A percentile compares a stretch with the other conserved stretches of the same genome.
Conservation (phyloP, 2,888 invertebrate species). For the Rhopalosiphum nymphaeae region DNA sequence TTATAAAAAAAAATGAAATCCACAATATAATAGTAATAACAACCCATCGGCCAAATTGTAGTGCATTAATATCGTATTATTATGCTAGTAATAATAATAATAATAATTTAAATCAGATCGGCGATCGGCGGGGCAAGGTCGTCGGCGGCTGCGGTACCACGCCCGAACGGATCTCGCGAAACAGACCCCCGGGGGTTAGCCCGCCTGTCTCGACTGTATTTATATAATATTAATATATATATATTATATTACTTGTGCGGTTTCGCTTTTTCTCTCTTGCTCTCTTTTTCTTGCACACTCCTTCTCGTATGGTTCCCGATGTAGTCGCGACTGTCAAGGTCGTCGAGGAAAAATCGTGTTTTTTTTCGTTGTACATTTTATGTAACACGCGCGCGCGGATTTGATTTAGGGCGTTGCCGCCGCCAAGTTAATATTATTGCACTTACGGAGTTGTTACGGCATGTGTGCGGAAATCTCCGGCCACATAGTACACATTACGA, state of each 20-base stretch:
- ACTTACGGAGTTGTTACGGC: background rate
- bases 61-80: background rate
- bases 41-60: background rate
- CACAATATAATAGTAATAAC: background rate
- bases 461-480: background rate
- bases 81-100: background rate
- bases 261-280: conserved; percentile 24
- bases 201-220: background rate
- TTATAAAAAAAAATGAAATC: background rate
- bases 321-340: conserved; percentile 22
- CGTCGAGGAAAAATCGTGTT: conserved; percentile 24
- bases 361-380: background rate
- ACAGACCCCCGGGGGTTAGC: conserved; percentile 31
- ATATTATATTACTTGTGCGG: background rate
- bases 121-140: conserved; percentile 22
- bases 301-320: background rate
- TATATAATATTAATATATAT: conserved; percentile 3
- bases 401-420: conserved; percentile 49
- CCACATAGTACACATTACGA: background rate
- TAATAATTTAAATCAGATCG: conserved; percentile 33
- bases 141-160: conserved; percentile 29
- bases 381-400: background rate
- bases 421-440: background rate
- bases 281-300: background rate
- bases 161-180: conserved; percentile 51